These are phyloP conservation scores for Caradrina kadenii DNA, from an alignment of 2,888 invertebrate genomes.

Conservation along the genomic window DNA sequence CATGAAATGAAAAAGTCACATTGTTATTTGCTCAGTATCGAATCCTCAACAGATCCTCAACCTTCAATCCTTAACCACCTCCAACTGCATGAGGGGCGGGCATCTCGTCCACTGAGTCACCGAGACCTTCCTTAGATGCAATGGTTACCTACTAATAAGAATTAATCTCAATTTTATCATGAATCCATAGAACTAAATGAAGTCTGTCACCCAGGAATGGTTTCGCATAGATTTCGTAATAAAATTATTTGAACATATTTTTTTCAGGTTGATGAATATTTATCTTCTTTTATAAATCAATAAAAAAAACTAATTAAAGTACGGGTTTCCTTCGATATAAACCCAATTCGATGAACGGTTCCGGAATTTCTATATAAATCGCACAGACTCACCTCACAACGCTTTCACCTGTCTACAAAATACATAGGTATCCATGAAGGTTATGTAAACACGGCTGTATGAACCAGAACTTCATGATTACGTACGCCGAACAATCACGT, in stretches of 20 bases:
- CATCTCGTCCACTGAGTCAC: no score
- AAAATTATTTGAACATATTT: neutral
- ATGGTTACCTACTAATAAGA: no score
- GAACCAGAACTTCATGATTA: constrained; percentile 65
- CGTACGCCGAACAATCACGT: constrained; percentile 43
- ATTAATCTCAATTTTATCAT: no score
- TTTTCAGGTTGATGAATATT: neutral
- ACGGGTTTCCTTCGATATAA: constrained; percentile 6
- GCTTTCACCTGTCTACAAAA: constrained; percentile 23
- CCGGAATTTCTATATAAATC: constrained; percentile 30
- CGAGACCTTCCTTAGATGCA: no score
- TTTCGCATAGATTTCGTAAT: no score
- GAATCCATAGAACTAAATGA: no score
- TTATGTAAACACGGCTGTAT: constrained; percentile 51
- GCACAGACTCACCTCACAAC: constrained; percentile 24
- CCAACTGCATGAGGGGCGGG: no score
- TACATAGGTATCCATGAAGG: constrained; percentile 37
- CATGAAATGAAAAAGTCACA: no score
- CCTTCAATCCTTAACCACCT: no score
- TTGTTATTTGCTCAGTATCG: no score
- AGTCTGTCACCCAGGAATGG: no score
- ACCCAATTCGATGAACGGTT: constrained; percentile 1
- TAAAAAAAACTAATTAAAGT: constrained; percentile 1
- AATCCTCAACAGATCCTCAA: no score
- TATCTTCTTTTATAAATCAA: neutral